phyloP scores from a whole-genome alignment of 2,113 vertebrate genomes.

The Micronycteris hirsuta region DNA sequence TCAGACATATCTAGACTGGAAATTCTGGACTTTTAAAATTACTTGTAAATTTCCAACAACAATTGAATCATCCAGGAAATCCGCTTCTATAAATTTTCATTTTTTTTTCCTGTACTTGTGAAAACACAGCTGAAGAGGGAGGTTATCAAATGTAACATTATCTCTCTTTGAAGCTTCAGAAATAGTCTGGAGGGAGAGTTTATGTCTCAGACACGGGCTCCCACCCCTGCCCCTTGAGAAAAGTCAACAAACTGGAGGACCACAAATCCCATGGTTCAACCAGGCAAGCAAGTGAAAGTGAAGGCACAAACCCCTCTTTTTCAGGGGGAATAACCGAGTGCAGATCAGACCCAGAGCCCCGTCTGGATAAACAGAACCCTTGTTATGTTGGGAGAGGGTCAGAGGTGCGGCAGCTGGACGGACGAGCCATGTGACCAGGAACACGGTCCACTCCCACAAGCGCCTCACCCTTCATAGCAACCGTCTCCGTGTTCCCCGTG shows the following conservation, averaged over 20 bases:
- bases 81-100: not conserved
- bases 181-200: constrained; percentile 24
- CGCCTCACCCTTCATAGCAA: not conserved
- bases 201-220: not conserved
- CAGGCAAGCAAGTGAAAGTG: not conserved
- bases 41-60: not conserved
- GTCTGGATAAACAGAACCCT: constrained; percentile 33
- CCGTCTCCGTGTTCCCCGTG: not conserved
- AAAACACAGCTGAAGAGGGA: not conserved
- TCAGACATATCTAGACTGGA: not conserved
- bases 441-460: fast-evolving
- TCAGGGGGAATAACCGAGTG: not conserved
- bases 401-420: not conserved
- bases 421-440: not conserved
- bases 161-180: constrained; percentile 8
- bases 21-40: not conserved
- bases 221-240: constrained; percentile 21
- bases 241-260: not conserved
- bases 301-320: not conserved
- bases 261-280: fast-evolving
- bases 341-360: not conserved
- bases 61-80: not conserved
- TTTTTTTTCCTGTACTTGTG: not conserved
- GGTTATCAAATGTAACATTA: not conserved
- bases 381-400: not conserved